phyloP scores from a whole-genome alignment of 2,797 vertebrate genomes.

The Meda fulgida region DNA sequence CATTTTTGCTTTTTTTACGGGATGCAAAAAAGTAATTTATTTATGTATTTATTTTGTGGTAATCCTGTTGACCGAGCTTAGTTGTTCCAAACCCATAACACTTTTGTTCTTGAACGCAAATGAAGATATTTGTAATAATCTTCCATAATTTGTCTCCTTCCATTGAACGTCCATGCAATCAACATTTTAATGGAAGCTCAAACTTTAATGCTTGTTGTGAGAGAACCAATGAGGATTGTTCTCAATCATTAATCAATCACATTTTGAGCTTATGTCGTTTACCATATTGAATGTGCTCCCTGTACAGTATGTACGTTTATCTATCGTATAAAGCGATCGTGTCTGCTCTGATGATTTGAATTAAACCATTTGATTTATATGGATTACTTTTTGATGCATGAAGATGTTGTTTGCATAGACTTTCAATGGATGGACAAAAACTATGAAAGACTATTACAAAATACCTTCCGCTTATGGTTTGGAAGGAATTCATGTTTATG shows the following conservation, averaged over 20 bases:
- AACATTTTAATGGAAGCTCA: neutral
- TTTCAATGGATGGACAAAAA: neutral
- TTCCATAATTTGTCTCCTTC: neutral
- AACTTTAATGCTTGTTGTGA: neutral
- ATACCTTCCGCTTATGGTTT: neutral
- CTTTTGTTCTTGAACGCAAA: neutral
- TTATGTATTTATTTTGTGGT: neutral
- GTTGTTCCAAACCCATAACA: neutral
- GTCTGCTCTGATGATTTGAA: neutral
- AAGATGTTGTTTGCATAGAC: neutral
- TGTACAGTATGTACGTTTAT: neutral
- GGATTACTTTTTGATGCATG: neutral
- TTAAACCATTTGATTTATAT: neutral
- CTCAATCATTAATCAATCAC: neutral
- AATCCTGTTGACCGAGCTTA: neutral
- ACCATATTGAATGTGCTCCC: neutral
- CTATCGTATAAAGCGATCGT: neutral
- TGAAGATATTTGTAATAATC: neutral
- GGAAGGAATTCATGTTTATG: no score
- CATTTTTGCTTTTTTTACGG: neutral
- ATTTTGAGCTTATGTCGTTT: neutral
- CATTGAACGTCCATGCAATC: neutral
- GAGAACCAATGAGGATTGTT: neutral
- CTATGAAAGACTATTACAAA: neutral
- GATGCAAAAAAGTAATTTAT: neutral